A percentile compares a stretch with the other conserved stretches of the same genome.
Conservation (phyloP, 2,797 vertebrate species). For the Ptychadena robeensis region DNA sequence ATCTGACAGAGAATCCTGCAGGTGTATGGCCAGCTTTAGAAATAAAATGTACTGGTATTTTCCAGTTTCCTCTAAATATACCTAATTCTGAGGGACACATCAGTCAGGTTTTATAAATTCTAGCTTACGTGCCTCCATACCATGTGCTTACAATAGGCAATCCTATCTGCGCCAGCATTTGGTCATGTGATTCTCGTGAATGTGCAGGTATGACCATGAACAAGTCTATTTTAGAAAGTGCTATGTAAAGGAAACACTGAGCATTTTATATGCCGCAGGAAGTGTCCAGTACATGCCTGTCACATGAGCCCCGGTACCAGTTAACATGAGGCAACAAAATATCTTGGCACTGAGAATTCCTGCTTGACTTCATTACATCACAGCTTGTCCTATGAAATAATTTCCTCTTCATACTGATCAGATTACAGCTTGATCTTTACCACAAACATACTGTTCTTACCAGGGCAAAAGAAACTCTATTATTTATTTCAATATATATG, state of each 20-base stretch:
- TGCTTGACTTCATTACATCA: slow-evolving; percentile 2
- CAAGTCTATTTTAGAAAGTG: background rate
- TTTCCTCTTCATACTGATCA: slow-evolving; percentile 8
- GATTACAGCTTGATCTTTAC: slow-evolving; percentile 1
- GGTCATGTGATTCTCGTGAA: background rate
- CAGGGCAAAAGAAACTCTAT: background rate
- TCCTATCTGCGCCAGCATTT: background rate
- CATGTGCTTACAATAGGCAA: background rate
- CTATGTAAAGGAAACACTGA: background rate
- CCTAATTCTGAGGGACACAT: too few species aligned
- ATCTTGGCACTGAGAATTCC: slow-evolving; percentile 7
- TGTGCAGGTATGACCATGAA: background rate
- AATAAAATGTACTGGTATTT: too few species aligned
- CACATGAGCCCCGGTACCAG: background rate
- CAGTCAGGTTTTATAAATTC: too few species aligned
- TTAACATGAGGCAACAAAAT: slow-evolving; percentile 18
- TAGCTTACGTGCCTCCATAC: background rate
- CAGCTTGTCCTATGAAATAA: slow-evolving; percentile 3
- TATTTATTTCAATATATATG: background rate
- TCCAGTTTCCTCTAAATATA: too few species aligned
- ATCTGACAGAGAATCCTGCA: too few species aligned
- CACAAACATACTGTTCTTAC: background rate
- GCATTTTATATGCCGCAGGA: background rate
- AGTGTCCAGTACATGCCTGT: slow-evolving; percentile 1
- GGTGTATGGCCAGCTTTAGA: too few species aligned